Evolutionary conservation across 1,140 invertebrate species (phyloP).

Genomic region (Globodera rostochiensis): DNA sequence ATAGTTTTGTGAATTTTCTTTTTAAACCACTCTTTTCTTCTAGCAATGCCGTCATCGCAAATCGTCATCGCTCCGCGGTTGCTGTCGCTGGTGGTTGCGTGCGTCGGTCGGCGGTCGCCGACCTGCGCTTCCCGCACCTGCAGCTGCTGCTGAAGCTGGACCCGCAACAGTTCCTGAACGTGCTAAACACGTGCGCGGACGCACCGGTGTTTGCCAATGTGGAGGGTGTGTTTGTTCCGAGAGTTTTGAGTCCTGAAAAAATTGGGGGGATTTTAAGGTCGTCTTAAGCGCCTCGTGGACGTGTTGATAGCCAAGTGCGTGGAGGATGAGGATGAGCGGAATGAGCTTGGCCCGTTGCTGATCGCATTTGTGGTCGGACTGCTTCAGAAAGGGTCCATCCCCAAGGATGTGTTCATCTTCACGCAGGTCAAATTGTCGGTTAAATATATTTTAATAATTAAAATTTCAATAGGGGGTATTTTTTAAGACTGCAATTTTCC

Average conservation of each 20-base stretch:
- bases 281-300: conserved; percentile 48
- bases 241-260: conserved; percentile 8
- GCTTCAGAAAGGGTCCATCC: conserved; percentile 40
- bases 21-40: too few species aligned
- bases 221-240: conserved; percentile 30
- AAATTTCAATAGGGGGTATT: neutral
- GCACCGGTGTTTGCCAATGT: conserved; percentile 50
- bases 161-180: conserved; percentile 85
- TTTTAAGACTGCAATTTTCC: neutral
- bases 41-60: neutral
- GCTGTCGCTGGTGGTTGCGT: neutral
- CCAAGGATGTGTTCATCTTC: conserved; percentile 33
- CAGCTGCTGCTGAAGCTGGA: conserved; percentile 82
- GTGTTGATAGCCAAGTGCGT: conserved; percentile 39
- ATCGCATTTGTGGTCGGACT: conserved; percentile 39
- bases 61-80: neutral
- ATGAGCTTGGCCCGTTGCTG: conserved; percentile 39
- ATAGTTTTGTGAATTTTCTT: too few species aligned
- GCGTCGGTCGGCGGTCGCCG: neutral
- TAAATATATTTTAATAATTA: neutral
- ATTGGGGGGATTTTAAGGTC: conserved; percentile 36
- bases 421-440: conserved; percentile 28
- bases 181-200: conserved; percentile 61
- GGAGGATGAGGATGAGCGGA: conserved; percentile 37
- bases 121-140: conserved; percentile 64